These are phyloP conservation scores for Homarus americanus DNA, from an alignment of 1,140 invertebrate genomes.

Conservation along the genomic window DNA sequence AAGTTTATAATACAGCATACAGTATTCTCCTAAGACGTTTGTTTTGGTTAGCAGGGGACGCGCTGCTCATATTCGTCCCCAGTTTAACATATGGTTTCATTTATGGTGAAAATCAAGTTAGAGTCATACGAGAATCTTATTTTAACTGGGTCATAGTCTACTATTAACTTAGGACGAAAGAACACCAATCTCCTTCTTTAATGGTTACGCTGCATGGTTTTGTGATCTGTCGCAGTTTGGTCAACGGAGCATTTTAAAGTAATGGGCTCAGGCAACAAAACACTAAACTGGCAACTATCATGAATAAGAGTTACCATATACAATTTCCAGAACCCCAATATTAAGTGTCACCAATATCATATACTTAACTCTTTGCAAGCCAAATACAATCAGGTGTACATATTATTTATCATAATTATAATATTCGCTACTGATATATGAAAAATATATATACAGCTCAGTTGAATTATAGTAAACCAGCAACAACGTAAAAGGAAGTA, in stretches of 20 bases:
- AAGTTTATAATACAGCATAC: too few relatives aligned
- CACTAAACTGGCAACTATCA: not conserved
- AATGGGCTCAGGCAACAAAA: not conserved
- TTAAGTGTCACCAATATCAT: not conserved
- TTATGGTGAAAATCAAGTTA: too few relatives aligned
- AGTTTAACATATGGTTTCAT: too few relatives aligned
- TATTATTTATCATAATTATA: not conserved
- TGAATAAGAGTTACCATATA: not conserved
- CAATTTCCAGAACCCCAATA: not conserved
- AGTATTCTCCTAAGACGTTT: too few relatives aligned
- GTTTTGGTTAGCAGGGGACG: too few relatives aligned
- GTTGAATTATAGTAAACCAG: not conserved
- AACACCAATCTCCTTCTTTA: too few relatives aligned
- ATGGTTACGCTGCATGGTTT: too few relatives aligned
- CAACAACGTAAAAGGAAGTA: not conserved
- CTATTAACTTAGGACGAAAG: too few relatives aligned
- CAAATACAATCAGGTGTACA: not conserved
- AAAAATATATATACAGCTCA: not conserved
- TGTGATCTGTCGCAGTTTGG: too few relatives aligned
- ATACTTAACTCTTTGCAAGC: not conserved
- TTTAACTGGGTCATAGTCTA: too few relatives aligned
- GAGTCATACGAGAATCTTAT: too few relatives aligned
- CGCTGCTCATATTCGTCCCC: too few relatives aligned
- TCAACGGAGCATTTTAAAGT: not conserved
- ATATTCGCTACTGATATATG: not conserved